Evolutionary conservation across 2,797 vertebrate species (phyloP).

Genomic region (Trichosurus vulpecula): DNA sequence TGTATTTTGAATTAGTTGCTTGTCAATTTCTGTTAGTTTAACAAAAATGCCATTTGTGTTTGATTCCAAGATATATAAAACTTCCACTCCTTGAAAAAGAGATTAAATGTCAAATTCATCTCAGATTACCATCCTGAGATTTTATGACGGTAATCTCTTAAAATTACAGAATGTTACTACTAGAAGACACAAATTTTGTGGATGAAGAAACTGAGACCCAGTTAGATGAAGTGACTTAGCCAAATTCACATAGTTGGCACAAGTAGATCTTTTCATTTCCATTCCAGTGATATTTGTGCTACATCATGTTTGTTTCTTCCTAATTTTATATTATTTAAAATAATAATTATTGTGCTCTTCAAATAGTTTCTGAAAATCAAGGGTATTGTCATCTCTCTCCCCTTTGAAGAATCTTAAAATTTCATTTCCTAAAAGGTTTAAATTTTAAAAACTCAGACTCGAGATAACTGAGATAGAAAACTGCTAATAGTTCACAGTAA

Average conservation of each 20-base stretch:
- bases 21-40: too few species aligned
- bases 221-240: not conserved
- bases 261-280: not conserved
- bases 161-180: not conserved
- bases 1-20: too few species aligned
- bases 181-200: not conserved
- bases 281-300: not conserved
- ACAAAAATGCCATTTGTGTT: too few species aligned
- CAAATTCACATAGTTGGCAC: not conserved
- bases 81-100: not conserved
- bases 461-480: conserved; percentile 49
- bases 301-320: not conserved
- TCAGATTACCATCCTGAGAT: not conserved
- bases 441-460: conserved; percentile 49
- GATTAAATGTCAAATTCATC: not conserved
- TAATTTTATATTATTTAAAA: not conserved
- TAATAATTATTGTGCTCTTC: conserved; percentile 31
- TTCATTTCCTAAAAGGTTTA: not conserved
- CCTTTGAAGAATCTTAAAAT: conserved; percentile 1
- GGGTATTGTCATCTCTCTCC: not conserved
- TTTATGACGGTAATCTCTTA: not conserved
- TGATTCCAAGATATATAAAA: too few species aligned
- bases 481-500: conserved; percentile 35
- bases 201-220: not conserved
- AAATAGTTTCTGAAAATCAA: conserved; percentile 15